phyloP scores from a whole-genome alignment of 2,888 invertebrate species.

The Coecobrya sp. region DNA sequence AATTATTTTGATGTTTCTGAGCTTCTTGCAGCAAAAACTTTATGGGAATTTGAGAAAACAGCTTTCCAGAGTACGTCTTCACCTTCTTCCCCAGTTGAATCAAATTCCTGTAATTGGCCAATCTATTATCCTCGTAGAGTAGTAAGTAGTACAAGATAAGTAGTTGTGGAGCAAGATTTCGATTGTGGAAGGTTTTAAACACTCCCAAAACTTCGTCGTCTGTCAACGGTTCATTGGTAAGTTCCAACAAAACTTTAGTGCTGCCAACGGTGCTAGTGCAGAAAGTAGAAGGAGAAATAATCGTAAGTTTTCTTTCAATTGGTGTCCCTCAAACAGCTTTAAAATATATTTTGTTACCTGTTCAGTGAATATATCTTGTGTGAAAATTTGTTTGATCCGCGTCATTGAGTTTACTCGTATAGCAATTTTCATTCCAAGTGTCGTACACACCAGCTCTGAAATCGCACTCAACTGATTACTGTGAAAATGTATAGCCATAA shows the following conservation, averaged over 20 bases:
- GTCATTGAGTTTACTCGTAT: conserved; percentile 95
- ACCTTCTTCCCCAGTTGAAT: conserved; percentile 89
- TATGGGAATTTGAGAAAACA: conserved; percentile 96
- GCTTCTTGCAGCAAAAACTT: conserved; percentile 97
- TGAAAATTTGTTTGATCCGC: conserved; percentile 97
- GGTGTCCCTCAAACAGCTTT: too few relatives aligned
- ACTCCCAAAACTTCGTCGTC: conserved; percentile 96
- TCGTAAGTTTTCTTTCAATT: too few relatives aligned
- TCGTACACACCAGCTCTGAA: conserved; percentile 97
- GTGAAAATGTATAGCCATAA: conserved; percentile 99
- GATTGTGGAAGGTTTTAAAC: conserved; percentile 91
- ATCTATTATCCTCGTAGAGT: conserved; percentile 96
- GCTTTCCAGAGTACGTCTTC: conserved; percentile 95
- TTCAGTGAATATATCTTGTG: conserved; percentile 98
- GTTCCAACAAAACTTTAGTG: conserved; percentile 91
- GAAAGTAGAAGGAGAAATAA: conserved; percentile 93
- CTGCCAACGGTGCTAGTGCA: conserved; percentile 88
- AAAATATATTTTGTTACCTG: too few relatives aligned
- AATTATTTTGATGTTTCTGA: conserved; percentile 95
- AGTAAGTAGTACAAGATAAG: conserved; percentile 96
- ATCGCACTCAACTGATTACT: conserved; percentile 97
- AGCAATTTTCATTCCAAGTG: conserved; percentile 97
- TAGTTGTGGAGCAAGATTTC: conserved; percentile 93
- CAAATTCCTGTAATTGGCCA: conserved; percentile 88
- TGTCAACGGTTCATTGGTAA: conserved; percentile 96